Percentiles rank a stretch among this genome's conserved stretches.
Evolutionary conservation across 2,888 invertebrate genomes (phyloP).

Genomic region (Seira musarum): DNA sequence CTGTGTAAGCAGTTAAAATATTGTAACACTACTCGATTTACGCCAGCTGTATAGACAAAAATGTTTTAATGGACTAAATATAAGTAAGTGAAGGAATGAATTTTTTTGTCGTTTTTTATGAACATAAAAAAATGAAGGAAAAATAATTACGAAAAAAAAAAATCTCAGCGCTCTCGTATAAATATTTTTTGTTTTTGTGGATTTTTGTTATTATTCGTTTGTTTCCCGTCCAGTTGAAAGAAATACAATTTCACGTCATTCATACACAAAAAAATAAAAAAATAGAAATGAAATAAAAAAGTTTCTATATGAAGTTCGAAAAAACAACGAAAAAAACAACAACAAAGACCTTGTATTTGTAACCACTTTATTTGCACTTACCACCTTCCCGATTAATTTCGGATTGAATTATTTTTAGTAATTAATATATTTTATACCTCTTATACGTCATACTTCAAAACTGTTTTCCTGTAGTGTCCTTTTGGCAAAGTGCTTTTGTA

Average conservation of each 20-base stretch:
- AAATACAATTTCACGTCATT: slow-evolving; percentile 57
- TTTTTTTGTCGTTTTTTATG: no score
- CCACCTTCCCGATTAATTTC: not conserved
- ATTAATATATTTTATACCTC: no score
- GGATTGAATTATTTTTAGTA: no score
- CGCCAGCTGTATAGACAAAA: slow-evolving; percentile 39
- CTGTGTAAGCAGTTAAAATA: no score
- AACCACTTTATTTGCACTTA: not conserved
- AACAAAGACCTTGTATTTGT: slow-evolving; percentile 14
- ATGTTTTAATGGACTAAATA: no score
- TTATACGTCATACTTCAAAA: no score
- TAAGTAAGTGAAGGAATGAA: no score
- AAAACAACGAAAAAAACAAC: no score
- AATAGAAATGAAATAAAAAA: slow-evolving; percentile 56
- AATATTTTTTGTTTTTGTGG: no score
- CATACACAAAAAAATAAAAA: slow-evolving; percentile 17
- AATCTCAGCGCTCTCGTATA: slow-evolving; percentile 65
- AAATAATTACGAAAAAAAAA: slow-evolving; percentile 59
- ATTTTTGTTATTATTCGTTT: slow-evolving; percentile 63
- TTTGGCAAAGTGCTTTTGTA: no score
- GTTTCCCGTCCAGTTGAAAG: slow-evolving; percentile 64
- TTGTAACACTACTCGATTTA: slow-evolving; percentile 58
- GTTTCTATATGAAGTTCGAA: slow-evolving; percentile 37
- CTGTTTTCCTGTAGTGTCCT: no score
- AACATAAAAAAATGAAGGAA: slow-evolving; percentile 25